Conservation (phyloP, 2,888 invertebrate species). For the Bimastos eiseni region DNA sequence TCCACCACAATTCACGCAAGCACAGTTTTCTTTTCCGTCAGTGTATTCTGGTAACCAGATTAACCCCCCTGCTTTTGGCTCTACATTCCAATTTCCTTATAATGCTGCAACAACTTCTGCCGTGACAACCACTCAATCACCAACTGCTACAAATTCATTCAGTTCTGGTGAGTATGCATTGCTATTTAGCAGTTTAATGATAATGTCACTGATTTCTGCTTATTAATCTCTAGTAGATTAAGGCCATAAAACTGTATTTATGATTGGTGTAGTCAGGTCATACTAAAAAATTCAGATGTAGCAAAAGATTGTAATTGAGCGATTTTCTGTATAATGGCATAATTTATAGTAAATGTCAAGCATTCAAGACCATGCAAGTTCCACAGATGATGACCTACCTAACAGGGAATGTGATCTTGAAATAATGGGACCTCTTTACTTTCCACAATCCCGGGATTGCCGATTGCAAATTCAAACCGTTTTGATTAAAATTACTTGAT, state of each 20-base stretch:
- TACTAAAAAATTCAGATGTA: background rate
- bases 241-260: background rate
- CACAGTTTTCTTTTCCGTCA: background rate
- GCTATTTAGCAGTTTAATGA: background rate
- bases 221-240: background rate
- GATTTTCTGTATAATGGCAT: background rate
- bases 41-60: background rate
- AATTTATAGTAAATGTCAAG: no score
- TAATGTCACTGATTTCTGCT: background rate
- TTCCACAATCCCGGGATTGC: no score
- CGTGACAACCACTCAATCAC: background rate
- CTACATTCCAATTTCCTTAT: background rate
- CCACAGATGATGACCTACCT: no score
- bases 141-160: background rate
- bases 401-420: no score
- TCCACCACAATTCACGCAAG: background rate
- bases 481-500: no score
- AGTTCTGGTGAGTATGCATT: conserved; percentile 18
- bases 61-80: background rate
- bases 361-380: no score
- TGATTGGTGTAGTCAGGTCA: background rate
- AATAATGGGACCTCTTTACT: no score
- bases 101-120: background rate
- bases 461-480: no score
- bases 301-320: background rate